Evolutionary conservation across 2,113 vertebrate genomes (phyloP).

Genomic region (Cavia aperea): DNA sequence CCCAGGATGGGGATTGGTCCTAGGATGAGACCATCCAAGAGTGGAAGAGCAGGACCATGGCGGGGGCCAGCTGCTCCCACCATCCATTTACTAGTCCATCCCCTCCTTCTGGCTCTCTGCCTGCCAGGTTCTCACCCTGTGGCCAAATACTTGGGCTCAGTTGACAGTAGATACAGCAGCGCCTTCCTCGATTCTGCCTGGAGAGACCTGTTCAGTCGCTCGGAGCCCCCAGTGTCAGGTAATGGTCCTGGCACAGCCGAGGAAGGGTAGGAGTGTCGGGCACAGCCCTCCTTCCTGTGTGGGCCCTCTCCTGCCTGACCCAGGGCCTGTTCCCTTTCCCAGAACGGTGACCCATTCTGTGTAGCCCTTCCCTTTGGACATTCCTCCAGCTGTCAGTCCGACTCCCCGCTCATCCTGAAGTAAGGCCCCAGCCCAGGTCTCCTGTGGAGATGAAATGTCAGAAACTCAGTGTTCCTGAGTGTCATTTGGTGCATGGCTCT

Average conservation of each 20-base stretch:
- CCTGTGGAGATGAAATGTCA: not conserved
- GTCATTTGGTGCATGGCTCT: not conserved
- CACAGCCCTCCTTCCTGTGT: not conserved
- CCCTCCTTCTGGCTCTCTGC: not conserved
- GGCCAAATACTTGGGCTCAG: conserved; percentile 85
- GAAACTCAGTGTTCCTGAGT: not conserved
- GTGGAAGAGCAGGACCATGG: not conserved
- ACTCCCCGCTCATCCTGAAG: not conserved
- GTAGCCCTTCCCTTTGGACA: not conserved
- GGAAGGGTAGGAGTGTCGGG: accelerated
- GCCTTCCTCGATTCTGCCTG: conserved; percentile 85
- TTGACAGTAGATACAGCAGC: conserved; percentile 86
- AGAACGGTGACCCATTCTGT: not conserved
- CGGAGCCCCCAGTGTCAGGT: conserved; percentile 84
- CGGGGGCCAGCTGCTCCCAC: not conserved
- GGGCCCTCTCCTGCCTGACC: not conserved
- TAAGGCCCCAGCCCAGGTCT: not conserved
- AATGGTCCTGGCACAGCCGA: not conserved
- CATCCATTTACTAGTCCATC: not conserved
- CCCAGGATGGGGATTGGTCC: not conserved
- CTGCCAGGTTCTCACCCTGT: conserved; percentile 86
- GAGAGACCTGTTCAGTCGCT: conserved; percentile 87
- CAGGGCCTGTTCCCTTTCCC: not conserved
- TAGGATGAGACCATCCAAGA: not conserved
- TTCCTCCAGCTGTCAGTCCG: not conserved